These are phyloP conservation scores for Sepioteuthis lessoniana DNA, from an alignment of 2,888 invertebrate genomes.

Conservation along the genomic window DNA sequence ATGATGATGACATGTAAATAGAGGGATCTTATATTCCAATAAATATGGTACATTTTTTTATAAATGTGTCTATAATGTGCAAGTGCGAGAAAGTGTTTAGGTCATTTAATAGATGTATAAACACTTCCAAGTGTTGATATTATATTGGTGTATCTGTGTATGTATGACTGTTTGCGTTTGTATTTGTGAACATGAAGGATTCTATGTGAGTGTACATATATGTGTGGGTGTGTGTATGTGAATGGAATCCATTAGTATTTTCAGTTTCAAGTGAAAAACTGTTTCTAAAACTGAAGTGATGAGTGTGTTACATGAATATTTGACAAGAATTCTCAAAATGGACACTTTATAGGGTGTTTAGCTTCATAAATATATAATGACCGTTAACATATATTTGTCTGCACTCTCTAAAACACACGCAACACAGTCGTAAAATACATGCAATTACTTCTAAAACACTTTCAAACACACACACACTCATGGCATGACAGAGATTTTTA, in stretches of 20 bases:
- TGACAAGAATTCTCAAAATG: constrained; percentile 20
- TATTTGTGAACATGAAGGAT: no score
- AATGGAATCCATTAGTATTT: constrained; percentile 33
- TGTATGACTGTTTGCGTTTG: no score
- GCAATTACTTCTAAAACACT: not conserved
- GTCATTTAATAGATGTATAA: no score
- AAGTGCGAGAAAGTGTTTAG: no score
- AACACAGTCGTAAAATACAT: not conserved
- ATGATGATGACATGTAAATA: no score
- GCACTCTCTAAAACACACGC: not conserved
- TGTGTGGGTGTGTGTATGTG: not conserved
- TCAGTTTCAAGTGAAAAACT: constrained; percentile 12
- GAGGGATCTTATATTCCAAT: no score
- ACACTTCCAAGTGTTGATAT: not conserved
- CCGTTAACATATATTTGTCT: not conserved
- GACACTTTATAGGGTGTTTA: constrained; percentile 23
- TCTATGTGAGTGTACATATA: no score
- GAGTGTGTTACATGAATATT: not conserved
- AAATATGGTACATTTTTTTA: not conserved
- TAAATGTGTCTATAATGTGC: not conserved
- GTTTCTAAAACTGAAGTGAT: not conserved
- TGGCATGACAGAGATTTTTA: no score
- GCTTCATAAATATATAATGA: constrained; percentile 1
- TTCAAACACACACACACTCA: not conserved
- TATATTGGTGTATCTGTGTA: not conserved